Conservation (phyloP, 35 echinoderm and acorn worm genomes). For the Heliocidaris erythrogramma region DNA sequence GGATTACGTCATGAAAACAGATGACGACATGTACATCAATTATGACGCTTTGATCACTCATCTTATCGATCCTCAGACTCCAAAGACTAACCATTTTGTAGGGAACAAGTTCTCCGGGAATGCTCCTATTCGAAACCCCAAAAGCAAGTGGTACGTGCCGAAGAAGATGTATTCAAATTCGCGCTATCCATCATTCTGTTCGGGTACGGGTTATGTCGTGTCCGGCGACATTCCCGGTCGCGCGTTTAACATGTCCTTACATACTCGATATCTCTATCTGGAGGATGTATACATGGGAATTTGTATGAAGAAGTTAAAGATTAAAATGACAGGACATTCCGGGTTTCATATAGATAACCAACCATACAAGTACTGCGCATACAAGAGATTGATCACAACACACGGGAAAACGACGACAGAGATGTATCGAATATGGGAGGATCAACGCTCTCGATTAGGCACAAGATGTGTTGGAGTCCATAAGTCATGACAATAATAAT, state of each 20-base stretch:
- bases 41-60: conserved; percentile 26
- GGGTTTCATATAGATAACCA: conserved; percentile 33
- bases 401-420: conserved; percentile 38
- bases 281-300: conserved; percentile 62
- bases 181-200: conserved; percentile 51
- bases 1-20: conserved; percentile 62
- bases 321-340: background rate
- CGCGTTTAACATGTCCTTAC: conserved; percentile 31
- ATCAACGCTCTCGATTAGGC: background rate
- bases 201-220: conserved; percentile 55
- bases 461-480: background rate
- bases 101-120: conserved; percentile 42
- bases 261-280: conserved; percentile 40
- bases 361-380: conserved; percentile 34
- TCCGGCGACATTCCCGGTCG: conserved; percentile 50
- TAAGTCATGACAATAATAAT: background rate
- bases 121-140: conserved; percentile 27
- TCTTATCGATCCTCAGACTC: background rate
- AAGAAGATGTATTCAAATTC: conserved; percentile 30
- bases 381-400: conserved; percentile 30
- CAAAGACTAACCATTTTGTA: conserved; percentile 39
- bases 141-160: conserved; percentile 64
- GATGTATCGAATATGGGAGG: conserved; percentile 45
- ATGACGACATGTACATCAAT: conserved; percentile 71
- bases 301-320: conserved; percentile 58